Percentiles rank a stretch among this genome's conserved stretches.
phyloP scores from a whole-genome alignment of 2,888 invertebrate species.

The Drosophila pseudotalamancana region DNA sequence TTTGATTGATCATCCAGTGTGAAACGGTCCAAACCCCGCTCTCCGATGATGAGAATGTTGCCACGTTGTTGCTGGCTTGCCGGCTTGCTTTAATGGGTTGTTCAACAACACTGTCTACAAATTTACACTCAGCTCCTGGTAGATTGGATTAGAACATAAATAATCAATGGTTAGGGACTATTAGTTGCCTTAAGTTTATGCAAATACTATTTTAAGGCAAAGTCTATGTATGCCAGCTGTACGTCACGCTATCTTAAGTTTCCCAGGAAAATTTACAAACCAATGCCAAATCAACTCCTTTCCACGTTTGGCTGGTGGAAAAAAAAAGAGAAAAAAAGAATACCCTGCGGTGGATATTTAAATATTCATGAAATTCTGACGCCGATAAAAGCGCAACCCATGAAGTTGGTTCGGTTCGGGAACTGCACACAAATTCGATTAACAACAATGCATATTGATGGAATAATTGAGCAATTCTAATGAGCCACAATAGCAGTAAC shows the following conservation, averaged over 20 bases:
- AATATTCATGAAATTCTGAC: conserved; percentile 73
- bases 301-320: neutral
- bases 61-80: conserved; percentile 12
- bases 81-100: conserved; percentile 14
- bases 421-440: conserved; percentile 68
- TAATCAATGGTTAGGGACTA: conserved; percentile 7
- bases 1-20: conserved; percentile 72
- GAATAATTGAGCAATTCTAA: conserved; percentile 83
- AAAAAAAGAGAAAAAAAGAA: conserved; percentile 6
- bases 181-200: conserved; percentile 17
- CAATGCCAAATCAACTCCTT: conserved; percentile 10
- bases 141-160: conserved; percentile 23
- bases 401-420: neutral
- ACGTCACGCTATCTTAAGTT: conserved; percentile 62
- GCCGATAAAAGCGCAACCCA: conserved; percentile 15
- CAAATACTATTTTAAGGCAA: conserved; percentile 6
- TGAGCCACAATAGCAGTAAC: conserved; percentile 70
- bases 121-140: conserved; percentile 25
- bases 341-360: conserved; percentile 55
- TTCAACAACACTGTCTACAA: conserved; percentile 34
- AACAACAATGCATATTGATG: conserved; percentile 80
- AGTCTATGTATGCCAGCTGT: neutral
- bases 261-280: conserved; percentile 58
- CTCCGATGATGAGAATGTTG: conserved; percentile 14
- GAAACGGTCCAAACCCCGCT: conserved; percentile 7